Percentiles rank a stretch among this genome's conserved stretches.
These are phyloP conservation scores for Leptogaster cylindrica DNA, from an alignment of 2,888 invertebrate species.

Conservation along the genomic window DNA sequence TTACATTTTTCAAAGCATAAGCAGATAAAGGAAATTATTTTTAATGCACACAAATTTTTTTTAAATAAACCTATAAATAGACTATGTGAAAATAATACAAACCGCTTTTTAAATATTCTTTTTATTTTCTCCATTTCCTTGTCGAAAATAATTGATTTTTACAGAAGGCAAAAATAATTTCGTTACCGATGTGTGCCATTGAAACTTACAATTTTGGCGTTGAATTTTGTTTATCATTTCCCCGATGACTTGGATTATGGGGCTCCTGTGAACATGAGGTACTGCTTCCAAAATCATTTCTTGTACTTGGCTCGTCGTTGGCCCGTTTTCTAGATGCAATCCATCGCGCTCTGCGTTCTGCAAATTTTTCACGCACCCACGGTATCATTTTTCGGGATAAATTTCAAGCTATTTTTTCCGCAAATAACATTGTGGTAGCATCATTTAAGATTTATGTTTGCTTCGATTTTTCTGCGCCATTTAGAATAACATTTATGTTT, in stretches of 20 bases:
- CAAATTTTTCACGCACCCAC: constrained; percentile 62
- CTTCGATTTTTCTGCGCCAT: constrained; percentile 28
- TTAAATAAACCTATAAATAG: neutral
- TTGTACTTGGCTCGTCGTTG: constrained; percentile 21
- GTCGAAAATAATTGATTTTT: constrained; percentile 47
- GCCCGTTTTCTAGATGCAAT: constrained; percentile 56
- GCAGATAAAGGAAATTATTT: neutral
- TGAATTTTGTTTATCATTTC: constrained; percentile 42
- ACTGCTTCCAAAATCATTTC: constrained; percentile 18
- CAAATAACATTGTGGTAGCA: neutral
- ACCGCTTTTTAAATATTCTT: constrained; percentile 56
- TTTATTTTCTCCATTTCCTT: constrained; percentile 58
- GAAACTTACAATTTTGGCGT: constrained; percentile 53
- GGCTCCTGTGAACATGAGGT: neutral
- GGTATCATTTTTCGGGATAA: constrained; percentile 56
- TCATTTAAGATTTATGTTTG: constrained; percentile 30
- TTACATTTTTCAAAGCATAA: neutral
- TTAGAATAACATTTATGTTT: constrained; percentile 3
- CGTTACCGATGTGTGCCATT: too few species aligned
- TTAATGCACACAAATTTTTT: neutral
- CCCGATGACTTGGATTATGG: constrained; percentile 40
- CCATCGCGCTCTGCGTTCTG: constrained; percentile 60
- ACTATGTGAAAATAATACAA: constrained; percentile 45
- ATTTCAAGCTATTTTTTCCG: neutral
- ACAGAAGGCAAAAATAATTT: constrained; percentile 27